Conservation (phyloP, 2,888 invertebrate genomes). For the Ptychoptera albimana region DNA sequence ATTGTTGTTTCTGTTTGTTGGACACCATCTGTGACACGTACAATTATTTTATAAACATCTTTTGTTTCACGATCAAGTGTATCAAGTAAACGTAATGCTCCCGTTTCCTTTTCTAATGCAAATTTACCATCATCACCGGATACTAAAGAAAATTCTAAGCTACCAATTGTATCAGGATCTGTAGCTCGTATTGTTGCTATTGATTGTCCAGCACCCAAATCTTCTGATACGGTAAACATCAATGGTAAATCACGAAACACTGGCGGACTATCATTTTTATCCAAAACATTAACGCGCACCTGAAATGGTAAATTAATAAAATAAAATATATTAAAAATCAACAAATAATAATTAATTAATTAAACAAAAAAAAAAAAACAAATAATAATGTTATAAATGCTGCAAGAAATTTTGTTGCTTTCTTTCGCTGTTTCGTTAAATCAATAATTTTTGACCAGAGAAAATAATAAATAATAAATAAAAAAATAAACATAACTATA, state of each 20-base stretch:
- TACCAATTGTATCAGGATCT: conserved; percentile 74
- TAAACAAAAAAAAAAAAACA: too few relatives aligned
- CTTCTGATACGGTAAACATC: conserved; percentile 66
- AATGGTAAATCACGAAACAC: conserved; percentile 60
- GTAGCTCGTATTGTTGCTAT: conserved; percentile 63
- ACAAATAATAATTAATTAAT: too few relatives aligned
- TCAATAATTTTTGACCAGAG: too few relatives aligned
- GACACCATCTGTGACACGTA: conserved; percentile 78
- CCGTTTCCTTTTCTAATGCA: conserved; percentile 51
- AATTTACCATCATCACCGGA: conserved; percentile 52
- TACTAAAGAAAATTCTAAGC: conserved; percentile 56
- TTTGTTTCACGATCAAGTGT: conserved; percentile 71
- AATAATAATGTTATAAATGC: too few relatives aligned
- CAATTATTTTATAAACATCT: conserved; percentile 58
- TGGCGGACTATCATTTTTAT: conserved; percentile 93
- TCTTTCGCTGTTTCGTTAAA: too few relatives aligned
- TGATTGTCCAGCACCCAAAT: conserved; percentile 62
- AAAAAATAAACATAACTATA: too few relatives aligned
- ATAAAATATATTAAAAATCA: neutral
- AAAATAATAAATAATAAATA: too few relatives aligned
- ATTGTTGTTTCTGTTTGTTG: conserved; percentile 69
- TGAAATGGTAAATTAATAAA: conserved; percentile 35
- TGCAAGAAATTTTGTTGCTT: too few relatives aligned
- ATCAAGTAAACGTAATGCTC: conserved; percentile 57
- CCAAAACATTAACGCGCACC: conserved; percentile 72